These are phyloP conservation scores for Heterodera carotae DNA, from an alignment of 1,140 invertebrate species.

Conservation along the genomic window DNA sequence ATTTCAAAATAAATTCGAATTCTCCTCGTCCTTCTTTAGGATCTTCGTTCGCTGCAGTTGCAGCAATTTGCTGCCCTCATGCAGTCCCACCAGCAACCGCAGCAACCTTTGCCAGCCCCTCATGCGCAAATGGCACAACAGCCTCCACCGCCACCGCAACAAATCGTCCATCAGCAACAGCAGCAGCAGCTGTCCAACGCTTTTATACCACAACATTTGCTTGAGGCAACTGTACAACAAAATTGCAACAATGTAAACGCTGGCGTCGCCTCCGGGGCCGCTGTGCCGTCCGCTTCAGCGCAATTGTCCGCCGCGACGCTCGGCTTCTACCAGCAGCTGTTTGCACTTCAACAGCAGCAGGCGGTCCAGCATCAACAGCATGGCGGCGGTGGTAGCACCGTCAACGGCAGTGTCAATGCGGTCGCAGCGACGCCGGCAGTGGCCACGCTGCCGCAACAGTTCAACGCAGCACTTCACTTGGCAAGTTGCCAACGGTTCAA, in stretches of 20 bases:
- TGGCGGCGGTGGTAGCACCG: background rate
- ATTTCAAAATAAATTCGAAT: too few species aligned
- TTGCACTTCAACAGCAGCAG: constrained; percentile 38
- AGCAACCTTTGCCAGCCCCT: background rate
- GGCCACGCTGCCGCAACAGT: constrained; percentile 38
- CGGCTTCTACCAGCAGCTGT: constrained; percentile 35
- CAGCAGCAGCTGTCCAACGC: background rate
- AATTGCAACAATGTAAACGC: background rate
- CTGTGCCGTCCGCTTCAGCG: constrained; percentile 13
- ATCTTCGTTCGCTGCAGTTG: constrained; percentile 32
- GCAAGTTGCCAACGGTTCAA: constrained; percentile 20
- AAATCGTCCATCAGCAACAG: background rate
- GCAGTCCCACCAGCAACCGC: constrained; percentile 25
- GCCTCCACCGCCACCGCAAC: background rate
- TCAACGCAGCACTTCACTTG: constrained; percentile 32
- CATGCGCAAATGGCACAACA: background rate
- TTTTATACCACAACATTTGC: background rate
- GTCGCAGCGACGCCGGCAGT: constrained; percentile 23
- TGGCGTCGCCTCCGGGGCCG: too few species aligned
- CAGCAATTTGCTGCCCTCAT: constrained; percentile 34
- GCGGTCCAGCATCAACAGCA: constrained; percentile 44
- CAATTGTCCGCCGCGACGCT: constrained; percentile 24
- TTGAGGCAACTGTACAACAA: background rate
- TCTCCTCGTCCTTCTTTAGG: constrained; percentile 22
- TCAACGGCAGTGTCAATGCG: background rate